Conservation (phyloP, 2,888 invertebrate species). For the Nudaria mundana region DNA sequence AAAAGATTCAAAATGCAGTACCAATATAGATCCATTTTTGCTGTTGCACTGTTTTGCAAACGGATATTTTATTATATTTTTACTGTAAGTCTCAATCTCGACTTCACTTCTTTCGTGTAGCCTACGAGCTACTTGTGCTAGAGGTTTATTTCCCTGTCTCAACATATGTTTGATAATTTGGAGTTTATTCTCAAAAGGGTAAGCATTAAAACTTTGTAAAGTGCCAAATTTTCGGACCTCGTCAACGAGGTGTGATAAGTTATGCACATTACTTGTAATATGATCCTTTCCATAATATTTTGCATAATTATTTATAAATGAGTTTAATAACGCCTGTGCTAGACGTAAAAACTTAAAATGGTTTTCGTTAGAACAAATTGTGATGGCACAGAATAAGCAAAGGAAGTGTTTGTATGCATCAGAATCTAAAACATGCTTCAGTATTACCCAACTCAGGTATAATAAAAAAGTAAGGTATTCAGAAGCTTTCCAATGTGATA, state of each 20-base stretch:
- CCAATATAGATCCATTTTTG: background rate
- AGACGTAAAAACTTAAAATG: slow-evolving; percentile 2
- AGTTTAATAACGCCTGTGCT: background rate
- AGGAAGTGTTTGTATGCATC: slow-evolving; percentile 5
- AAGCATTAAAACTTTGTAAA: slow-evolving; percentile 4
- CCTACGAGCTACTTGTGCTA: slow-evolving; percentile 10
- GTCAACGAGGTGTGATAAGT: slow-evolving; percentile 6
- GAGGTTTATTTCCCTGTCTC: slow-evolving; percentile 7
- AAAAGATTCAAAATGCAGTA: slow-evolving; percentile 1
- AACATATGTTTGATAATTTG: slow-evolving; percentile 5
- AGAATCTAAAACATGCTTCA: background rate
- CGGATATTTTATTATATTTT: background rate
- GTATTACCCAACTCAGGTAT: slow-evolving; percentile 4
- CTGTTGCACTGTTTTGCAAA: background rate
- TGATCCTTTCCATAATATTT: background rate
- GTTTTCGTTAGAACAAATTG: slow-evolving; percentile 4
- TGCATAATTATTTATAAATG: background rate
- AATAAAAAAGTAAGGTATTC: slow-evolving; percentile 8
- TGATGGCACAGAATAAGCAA: slow-evolving; percentile 6
- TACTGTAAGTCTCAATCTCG: background rate
- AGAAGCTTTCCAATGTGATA: slow-evolving; percentile 7
- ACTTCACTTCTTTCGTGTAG: background rate
- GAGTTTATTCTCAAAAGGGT: slow-evolving; percentile 10
- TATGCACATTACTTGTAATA: slow-evolving; percentile 10
- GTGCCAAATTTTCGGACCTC: slow-evolving; percentile 5